Base-by-base conservation (phyloP, 2,113 vertebrate genomes). In the Chelonoidis abingdonii region DNA sequence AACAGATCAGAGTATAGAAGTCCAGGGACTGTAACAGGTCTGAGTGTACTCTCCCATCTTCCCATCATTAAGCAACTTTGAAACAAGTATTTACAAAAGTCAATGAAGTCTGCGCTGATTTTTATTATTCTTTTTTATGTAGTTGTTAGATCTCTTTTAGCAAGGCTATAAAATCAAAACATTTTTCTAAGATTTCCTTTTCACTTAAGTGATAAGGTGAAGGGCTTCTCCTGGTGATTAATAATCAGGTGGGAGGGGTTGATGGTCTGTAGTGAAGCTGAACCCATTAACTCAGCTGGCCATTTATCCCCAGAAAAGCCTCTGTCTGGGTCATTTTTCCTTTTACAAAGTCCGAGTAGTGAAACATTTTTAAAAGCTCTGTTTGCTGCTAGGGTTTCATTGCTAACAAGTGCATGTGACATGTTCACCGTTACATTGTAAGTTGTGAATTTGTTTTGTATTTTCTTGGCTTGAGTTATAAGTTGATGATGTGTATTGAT, bases 101-200 rank as follows among this genome's bases (percentile, higher is more conserved):
- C 49, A 19, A 3, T 4, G 22, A 62, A 41, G 11, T 12, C 3
- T 7, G 11, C 10, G 1, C 11, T 8, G 3, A 0, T 75, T 83
- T 72, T 80, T n/a, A 5, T 25, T 41, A 0, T 94, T 89, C 24
- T 94, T n/a, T 54, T 80, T 25, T 80, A 0, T 80, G 11, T 13
- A 89, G 4, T 38, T 89, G 9, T 86, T 75, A 56, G 19, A 29
- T 47, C 10, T 0, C 5, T 38, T 47, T 27, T 44, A 79, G 54
- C 22, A 87, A 47, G 52, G 17, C 75, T 50, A 3, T 80, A 31
- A 89, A 95, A 90, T 95, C 21, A 50, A 86, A 92, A 8, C 1
- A 6, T n/a, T 84, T 89, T 86, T 2, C 4, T 72, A 13, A 13
- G 6, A 1, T 83, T 80, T 91, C 81, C 62, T 87, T 0, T 31